These are phyloP conservation scores for Stenichneumon culpator DNA, from an alignment of 2,888 invertebrate genomes.

Conservation along the genomic window DNA sequence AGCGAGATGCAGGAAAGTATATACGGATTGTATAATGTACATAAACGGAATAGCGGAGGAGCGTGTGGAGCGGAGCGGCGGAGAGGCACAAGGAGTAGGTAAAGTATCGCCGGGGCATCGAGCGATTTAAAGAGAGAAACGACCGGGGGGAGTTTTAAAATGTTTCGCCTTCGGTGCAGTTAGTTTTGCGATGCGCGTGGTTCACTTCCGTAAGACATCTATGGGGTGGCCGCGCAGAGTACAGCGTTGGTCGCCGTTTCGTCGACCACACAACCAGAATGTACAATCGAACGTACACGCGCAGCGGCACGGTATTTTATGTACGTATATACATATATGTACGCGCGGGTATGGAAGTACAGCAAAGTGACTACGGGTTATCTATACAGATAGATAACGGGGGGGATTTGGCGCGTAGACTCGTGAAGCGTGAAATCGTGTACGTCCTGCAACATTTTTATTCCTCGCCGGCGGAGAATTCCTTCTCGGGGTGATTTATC, in stretches of 20 bases:
- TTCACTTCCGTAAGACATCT: conserved; percentile 27
- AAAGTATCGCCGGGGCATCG: conserved; percentile 75
- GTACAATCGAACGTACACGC: conserved; percentile 9
- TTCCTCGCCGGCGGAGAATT: conserved; percentile 25
- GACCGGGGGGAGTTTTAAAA: conserved; percentile 75
- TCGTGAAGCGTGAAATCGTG: conserved; percentile 63
- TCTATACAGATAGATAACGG: conserved; percentile 9
- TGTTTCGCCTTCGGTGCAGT: conserved; percentile 75
- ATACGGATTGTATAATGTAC: conserved; percentile 14
- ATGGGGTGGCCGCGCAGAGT: conserved; percentile 1
- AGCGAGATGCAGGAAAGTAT: conserved; percentile 3
- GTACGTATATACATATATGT: neutral
- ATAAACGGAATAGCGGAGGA: conserved; percentile 32
- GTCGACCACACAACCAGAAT: conserved; percentile 9
- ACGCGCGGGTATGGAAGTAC: neutral
- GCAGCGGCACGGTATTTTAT: neutral
- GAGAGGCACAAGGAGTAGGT: conserved; percentile 44
- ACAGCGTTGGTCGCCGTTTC: neutral
- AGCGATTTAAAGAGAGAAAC: conserved; percentile 77
- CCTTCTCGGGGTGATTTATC: conserved; percentile 52
- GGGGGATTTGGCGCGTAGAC: conserved; percentile 29
- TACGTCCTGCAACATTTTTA: conserved; percentile 61
- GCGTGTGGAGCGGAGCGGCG: conserved; percentile 18
- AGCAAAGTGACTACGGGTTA: neutral
- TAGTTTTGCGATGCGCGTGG: conserved; percentile 69